Percentiles rank a stretch among this genome's conserved stretches.
Conservation (phyloP, 2,113 vertebrate genomes). For the Catharus minimus region DNA sequence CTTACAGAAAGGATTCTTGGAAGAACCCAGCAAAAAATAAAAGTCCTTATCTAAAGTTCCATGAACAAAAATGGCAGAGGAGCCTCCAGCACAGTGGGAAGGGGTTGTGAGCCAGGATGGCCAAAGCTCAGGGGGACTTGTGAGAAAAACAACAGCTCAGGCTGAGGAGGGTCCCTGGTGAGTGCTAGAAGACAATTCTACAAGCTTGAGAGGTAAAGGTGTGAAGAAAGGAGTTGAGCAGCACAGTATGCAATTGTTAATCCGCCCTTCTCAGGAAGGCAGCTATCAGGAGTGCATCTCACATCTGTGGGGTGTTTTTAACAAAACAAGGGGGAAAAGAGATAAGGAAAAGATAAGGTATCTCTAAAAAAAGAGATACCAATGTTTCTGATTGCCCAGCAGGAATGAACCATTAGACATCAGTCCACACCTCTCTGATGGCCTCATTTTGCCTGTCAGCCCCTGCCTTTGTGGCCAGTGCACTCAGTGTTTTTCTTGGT, state of each 20-base stretch:
- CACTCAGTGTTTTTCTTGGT: neutral
- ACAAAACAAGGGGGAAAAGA: fast-evolving
- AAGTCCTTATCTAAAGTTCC: neutral
- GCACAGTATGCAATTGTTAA: neutral
- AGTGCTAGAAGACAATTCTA: neutral
- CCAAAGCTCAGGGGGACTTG: fast-evolving
- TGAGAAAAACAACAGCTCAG: fast-evolving
- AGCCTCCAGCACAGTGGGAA: neutral
- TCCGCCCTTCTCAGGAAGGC: neutral
- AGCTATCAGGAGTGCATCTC: neutral
- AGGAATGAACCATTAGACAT: neutral
- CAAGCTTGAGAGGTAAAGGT: neutral
- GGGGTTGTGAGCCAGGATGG: neutral
- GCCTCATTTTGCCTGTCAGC: neutral
- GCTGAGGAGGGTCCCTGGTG: neutral
- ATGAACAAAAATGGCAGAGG: neutral
- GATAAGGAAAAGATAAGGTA: neutral
- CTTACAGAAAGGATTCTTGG: neutral
- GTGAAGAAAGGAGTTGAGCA: neutral
- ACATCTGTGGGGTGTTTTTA: neutral
- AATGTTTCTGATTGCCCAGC: neutral
- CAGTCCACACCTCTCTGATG: neutral
- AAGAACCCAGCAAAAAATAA: neutral
- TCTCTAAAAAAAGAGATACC: neutral
- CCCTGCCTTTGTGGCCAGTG: neutral